phyloP scores from a whole-genome alignment of 1,140 invertebrate species.

The Heliothis virescens region DNA sequence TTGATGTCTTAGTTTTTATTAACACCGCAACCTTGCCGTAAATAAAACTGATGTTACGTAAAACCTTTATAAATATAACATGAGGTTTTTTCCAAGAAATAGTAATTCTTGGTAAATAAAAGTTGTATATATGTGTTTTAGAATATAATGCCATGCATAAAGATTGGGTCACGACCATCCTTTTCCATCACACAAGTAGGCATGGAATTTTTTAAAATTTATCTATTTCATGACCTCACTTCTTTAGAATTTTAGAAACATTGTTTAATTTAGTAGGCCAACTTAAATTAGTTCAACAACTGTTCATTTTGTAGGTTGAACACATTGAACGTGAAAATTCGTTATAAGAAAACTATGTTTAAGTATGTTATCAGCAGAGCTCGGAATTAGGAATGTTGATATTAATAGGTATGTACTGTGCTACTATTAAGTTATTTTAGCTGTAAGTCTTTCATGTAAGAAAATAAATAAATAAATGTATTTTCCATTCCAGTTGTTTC shows the following conservation, averaged over 20 bases:
- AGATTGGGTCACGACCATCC: slow-evolving; percentile 7
- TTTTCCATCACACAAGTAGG: neutral
- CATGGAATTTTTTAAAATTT: neutral
- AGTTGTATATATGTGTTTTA: neutral
- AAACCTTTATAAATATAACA: slow-evolving; percentile 16
- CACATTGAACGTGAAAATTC: too few relatives aligned
- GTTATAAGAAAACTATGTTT: too few relatives aligned
- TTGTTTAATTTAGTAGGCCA: too few relatives aligned
- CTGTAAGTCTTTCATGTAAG: too few relatives aligned
- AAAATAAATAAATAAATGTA: too few relatives aligned
- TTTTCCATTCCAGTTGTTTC: too few relatives aligned
- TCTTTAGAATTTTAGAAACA: neutral
- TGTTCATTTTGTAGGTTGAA: too few relatives aligned
- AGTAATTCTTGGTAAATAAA: neutral
- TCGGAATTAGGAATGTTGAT: too few relatives aligned
- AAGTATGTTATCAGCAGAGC: too few relatives aligned
- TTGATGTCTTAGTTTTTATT: neutral
- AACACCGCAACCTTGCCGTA: slow-evolving; percentile 8
- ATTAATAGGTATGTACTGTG: too few relatives aligned
- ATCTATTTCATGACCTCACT: neutral
- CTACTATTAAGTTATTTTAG: too few relatives aligned
- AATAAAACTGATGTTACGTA: slow-evolving; percentile 10
- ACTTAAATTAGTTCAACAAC: too few relatives aligned
- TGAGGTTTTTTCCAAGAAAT: slow-evolving; percentile 11
- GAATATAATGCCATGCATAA: slow-evolving; percentile 23